Evolutionary conservation across 92 coral and sea anemone genomes (phyloP).

Genomic region (Pocillopora meandrina): DNA sequence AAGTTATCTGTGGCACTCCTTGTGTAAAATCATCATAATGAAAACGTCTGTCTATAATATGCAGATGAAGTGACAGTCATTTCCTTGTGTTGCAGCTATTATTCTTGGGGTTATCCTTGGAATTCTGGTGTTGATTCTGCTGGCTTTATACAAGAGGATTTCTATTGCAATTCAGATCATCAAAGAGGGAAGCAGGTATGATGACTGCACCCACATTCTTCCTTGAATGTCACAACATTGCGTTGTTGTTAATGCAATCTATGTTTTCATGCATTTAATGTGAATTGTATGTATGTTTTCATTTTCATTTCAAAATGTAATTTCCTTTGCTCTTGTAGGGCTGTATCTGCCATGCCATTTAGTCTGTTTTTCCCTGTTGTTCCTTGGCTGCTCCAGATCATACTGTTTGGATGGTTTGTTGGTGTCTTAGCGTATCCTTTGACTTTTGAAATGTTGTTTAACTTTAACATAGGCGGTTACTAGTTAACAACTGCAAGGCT

Average conservation of each 20-base stretch:
- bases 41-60: too few species aligned
- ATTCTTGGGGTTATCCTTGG: constrained; percentile 84
- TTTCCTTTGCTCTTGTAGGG: constrained; percentile 49
- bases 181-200: constrained; percentile 95
- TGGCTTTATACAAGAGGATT: constrained; percentile 89
- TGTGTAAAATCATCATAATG: too few species aligned
- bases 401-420: constrained; percentile 94
- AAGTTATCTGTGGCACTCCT: too few species aligned
- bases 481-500: not conserved
- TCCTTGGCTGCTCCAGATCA: constrained; percentile 92
- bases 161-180: constrained; percentile 90
- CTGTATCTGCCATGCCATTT: constrained; percentile 87
- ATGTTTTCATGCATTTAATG: too few species aligned
- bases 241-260: too few species aligned
- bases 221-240: not conserved
- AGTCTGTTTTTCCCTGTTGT: constrained; percentile 92
- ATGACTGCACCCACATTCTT: not conserved
- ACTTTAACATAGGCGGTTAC: not conserved
- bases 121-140: constrained; percentile 76
- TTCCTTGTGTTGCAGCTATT: constrained; percentile 61
- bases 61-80: too few species aligned
- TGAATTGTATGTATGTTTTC: not conserved
- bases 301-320: not conserved
- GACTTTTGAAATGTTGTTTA: not conserved
- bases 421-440: constrained; percentile 97